Percentiles rank a stretch among this genome's conserved stretches.
Evolutionary conservation across 2,888 invertebrate species (phyloP).

Genomic region (Ferdinandea cuprea): DNA sequence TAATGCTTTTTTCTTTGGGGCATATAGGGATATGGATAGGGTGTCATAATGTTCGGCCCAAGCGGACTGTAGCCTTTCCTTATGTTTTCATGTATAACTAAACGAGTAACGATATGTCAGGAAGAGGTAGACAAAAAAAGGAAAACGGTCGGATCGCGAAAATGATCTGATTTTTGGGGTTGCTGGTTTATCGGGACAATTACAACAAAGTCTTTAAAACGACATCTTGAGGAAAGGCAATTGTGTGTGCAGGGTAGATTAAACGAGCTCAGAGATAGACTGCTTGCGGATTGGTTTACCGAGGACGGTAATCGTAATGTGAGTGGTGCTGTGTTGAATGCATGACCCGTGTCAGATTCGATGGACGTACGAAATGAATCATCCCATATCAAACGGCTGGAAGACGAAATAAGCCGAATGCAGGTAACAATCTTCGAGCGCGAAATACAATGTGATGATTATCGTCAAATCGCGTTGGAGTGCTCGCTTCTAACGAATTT

Average conservation of each 20-base stretch:
- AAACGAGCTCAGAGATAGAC: not conserved
- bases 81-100: no score
- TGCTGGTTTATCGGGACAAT: not conserved
- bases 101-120: not conserved
- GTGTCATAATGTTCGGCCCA: no score
- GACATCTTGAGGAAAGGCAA: slow-evolving; percentile 5
- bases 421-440: not conserved
- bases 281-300: not conserved
- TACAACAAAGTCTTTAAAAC: not conserved
- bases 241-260: not conserved
- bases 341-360: not conserved
- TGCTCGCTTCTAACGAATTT: not conserved
- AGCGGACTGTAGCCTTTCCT: no score
- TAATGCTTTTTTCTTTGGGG: no score
- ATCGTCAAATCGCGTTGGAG: not conserved
- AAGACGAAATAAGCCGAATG: not conserved
- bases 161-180: not conserved
- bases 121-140: slow-evolving; percentile 9
- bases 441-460: slow-evolving; percentile 1
- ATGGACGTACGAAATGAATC: slow-evolving; percentile 2
- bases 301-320: not conserved
- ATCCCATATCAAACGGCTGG: not conserved
- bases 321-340: not conserved
- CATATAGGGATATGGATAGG: no score
- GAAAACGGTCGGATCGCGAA: slow-evolving; percentile 2